Base-by-base conservation (phyloP, 2,888 invertebrate species). In the Patella caerulea region DNA sequence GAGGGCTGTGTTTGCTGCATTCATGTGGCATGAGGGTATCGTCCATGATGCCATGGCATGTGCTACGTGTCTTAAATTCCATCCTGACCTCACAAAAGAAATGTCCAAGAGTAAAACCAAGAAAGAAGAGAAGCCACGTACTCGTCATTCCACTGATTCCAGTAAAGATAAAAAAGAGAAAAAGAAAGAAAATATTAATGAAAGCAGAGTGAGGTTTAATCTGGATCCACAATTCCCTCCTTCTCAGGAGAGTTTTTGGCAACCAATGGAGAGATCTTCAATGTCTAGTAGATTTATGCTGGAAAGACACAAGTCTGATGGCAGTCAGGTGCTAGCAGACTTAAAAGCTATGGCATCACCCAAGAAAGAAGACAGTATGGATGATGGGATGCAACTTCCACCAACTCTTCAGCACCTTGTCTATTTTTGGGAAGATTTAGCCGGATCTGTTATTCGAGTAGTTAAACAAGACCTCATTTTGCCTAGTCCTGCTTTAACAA, bases 31-130 rank as follows among this genome's bases (percentile, higher is more conserved):
- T 90, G 98, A 98, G 93, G 96, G 98, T 17, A 95, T 98, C 72
- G 98, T 98, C 0, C 98, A 98, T 90, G 98, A 99, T 91, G 98
- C 98, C 9, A 98, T 99, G 95, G 98, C 98, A 0, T 98, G 98
- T 90, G 97, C 98, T 0, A 97, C 98, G 0, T 99, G 97, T 90
- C 93, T 99, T 12, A 98, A 98, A 92, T 98, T 98, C 82, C 92
- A 92, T 82, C 91, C 91, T 70, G 90, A 91, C 79, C 87, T 92
- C 15, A 84, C 88, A n/a, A 91, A 91, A 78, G 89, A 88, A 76
- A 86, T 88, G 88, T 87, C 88, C 7, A 84, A 87, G 71, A 86
- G 86, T 15, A 84, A 83, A 77, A 80, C 77, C 71, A 86, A 86
- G 78, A 84, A 84, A 65, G 82, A 83, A 45, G 85, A 86, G 71